These are phyloP conservation scores for Myotis findleyi DNA, from an alignment of 2,797 vertebrate species.

Conservation along the genomic window DNA sequence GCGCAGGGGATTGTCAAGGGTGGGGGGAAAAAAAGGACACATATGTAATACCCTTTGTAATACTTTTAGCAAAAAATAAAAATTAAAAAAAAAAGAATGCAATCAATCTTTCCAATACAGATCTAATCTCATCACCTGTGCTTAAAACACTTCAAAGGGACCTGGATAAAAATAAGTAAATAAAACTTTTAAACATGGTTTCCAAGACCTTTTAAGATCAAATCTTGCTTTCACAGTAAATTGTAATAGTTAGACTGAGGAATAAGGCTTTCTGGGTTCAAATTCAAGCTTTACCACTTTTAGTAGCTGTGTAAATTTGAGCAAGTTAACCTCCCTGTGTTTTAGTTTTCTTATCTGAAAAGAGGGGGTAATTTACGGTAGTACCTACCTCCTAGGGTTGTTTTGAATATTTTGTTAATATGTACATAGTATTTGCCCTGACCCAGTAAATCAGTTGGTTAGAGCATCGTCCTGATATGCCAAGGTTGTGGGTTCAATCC, in stretches of 20 bases:
- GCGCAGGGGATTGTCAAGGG: no score
- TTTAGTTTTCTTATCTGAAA: slow-evolving; percentile 49
- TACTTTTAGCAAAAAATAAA: no score
- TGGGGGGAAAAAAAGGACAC: no score
- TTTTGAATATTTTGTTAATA: slow-evolving; percentile 16
- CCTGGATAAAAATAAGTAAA: neutral
- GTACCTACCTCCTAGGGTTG: neutral
- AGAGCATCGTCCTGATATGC: neutral
- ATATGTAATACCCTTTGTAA: no score
- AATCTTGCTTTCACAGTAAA: neutral
- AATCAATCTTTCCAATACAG: slow-evolving; percentile 12
- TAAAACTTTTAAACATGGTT: neutral
- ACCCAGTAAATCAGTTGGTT: neutral
- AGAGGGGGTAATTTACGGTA: neutral
- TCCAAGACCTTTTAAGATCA: slow-evolving; percentile 27
- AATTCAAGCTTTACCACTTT: neutral
- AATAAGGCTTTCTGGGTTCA: slow-evolving; percentile 39
- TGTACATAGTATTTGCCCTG: neutral
- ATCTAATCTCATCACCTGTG: slow-evolving; percentile 42
- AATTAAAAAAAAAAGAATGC: no score
- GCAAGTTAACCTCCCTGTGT: neutral
- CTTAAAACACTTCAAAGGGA: slow-evolving; percentile 54
- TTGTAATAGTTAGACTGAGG: neutral
- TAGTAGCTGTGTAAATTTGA: neutral
- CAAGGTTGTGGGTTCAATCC: neutral